phyloP scores from a whole-genome alignment of 2,888 invertebrate genomes.

The Lasioglossum figueresi region DNA sequence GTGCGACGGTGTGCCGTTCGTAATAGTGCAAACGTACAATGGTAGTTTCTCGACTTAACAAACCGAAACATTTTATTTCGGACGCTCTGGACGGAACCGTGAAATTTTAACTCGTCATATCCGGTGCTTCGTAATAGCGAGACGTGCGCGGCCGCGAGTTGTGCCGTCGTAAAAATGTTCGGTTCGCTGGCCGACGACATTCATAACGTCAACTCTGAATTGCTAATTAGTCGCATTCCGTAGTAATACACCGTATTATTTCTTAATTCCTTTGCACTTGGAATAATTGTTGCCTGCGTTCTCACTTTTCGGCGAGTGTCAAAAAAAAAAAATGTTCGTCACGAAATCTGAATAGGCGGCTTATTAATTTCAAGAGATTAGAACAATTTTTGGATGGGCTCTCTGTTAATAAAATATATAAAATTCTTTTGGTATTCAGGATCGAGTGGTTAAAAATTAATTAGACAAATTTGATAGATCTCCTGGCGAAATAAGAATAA shows the following conservation, averaged over 20 bases:
- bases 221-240: background rate
- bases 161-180: constrained; percentile 26
- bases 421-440: background rate
- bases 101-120: constrained; percentile 52
- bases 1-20: constrained; percentile 1
- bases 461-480: background rate
- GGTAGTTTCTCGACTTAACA: constrained; percentile 30
- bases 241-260: constrained; percentile 13
- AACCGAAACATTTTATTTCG: constrained; percentile 50
- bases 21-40: constrained; percentile 37
- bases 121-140: background rate
- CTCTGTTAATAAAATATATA: background rate
- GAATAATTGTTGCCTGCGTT: background rate
- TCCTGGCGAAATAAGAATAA: background rate
- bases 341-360: background rate
- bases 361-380: background rate
- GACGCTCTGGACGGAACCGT: constrained; percentile 10
- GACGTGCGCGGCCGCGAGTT: constrained; percentile 13
- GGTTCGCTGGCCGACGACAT: constrained; percentile 2
- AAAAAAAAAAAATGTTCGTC: background rate
- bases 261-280: background rate
- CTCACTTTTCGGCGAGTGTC: background rate
- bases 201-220: constrained; percentile 5
- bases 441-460: background rate
- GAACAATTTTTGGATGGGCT: background rate